Base-by-base conservation (phyloP, 92 coral and sea anemone genomes). In the Phenganax stokvisi region DNA sequence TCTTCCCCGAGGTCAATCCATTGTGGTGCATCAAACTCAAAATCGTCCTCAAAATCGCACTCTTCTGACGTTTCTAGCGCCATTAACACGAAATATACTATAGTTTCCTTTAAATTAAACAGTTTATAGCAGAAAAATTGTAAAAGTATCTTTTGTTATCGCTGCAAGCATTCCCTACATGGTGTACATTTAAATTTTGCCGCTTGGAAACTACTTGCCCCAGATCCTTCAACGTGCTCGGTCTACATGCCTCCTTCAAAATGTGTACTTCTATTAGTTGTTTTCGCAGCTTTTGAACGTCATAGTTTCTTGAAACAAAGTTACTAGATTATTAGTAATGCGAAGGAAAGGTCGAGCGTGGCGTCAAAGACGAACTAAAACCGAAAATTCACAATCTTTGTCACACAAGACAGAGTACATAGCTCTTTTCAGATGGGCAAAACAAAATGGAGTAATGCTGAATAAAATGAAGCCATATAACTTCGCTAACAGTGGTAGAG, bases 351-450 rank as follows among this genome's bases (percentile, higher is more conserved):
- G 81, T 8, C 81, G 81, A n/a, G 60, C 81, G 12, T 77, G 81
- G 81, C 64, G 81, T 17, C 7, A 62, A 62, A 77, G 81, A 62
- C 81, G 47, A 20, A 47, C 9, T 8, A 76, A 1, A 28, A 51
- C 7, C 13, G 71, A 28, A 31, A 77, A 77, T 0, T 30, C 72
- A 59, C 60, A 13, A 3, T 77, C 81, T 16, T 47, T 77, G 0
- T 56, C 71, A 0, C 31, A 20, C 2, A 61, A 61, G 52, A 56
- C 74, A 12, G 90, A 89, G n/a, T 92, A 87, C 75, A 85, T 91
- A 12, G 69, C 64, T 7, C 88, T 94, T 51, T 83, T 94, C 20
- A 86, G 86, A 69, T 94, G 98, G 98, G 98, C 92, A 3, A 94
- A 94, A 68, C 62, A 51, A 55, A 94, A 94, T 79, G 91, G 94